Percentiles rank a stretch among this genome's conserved stretches.
Conservation (phyloP, 2,888 invertebrate species). For the Microctonus hyperodae region DNA sequence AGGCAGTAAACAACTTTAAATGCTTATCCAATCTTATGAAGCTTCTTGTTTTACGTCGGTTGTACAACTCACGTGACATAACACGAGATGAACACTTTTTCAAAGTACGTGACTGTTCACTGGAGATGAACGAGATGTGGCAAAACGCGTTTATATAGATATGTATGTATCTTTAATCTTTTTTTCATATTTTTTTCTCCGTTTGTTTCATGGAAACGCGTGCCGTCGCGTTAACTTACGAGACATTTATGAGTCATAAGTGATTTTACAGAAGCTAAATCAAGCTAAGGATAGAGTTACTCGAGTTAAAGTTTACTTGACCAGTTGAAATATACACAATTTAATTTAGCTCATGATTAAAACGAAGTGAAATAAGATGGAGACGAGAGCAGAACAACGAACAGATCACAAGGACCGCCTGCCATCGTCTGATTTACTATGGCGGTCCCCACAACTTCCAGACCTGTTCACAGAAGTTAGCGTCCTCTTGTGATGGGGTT, state of each 20-base stretch:
- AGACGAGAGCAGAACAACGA: constrained; percentile 29
- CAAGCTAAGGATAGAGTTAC: constrained; percentile 52
- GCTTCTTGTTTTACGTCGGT: constrained; percentile 11
- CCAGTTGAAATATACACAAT: constrained; percentile 9
- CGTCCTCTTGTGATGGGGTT: constrained; percentile 40
- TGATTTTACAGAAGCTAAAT: constrained; percentile 55
- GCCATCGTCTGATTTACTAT: constrained; percentile 62
- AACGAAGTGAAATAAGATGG: neutral
- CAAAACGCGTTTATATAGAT: constrained; percentile 13
- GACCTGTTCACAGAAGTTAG: constrained; percentile 38
- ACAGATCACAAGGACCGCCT: constrained; percentile 62
- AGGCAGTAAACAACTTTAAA: neutral
- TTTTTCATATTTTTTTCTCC: constrained; percentile 32
- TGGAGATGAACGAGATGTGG: constrained; percentile 18
- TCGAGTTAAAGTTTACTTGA: constrained; percentile 37
- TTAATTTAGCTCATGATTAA: constrained; percentile 4
- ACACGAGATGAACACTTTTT: constrained; percentile 23
- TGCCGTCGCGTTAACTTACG: constrained; percentile 59
- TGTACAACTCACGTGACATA: constrained; percentile 15
- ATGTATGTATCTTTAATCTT: neutral
- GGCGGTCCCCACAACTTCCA: constrained; percentile 47
- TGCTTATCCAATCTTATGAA: constrained; percentile 6
- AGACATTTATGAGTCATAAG: constrained; percentile 63
- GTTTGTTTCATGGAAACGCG: constrained; percentile 49
- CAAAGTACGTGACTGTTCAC: constrained; percentile 18